phyloP scores from a whole-genome alignment of 2,113 vertebrate species.

The Apaloderma vittatum region DNA sequence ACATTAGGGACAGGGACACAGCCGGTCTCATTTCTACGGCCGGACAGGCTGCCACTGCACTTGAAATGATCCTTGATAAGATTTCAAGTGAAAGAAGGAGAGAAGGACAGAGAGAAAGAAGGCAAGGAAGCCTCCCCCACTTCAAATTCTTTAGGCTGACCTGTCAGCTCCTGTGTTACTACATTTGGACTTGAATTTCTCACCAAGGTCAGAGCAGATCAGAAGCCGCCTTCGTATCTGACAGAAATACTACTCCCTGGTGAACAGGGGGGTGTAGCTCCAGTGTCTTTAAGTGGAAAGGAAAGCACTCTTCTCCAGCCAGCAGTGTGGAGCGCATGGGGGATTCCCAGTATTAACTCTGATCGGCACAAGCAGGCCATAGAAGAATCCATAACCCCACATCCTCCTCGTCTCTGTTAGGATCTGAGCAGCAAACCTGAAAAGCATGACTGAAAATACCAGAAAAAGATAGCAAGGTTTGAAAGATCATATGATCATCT shows the following conservation, averaged over 20 bases:
- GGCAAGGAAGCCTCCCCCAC: constrained; percentile 17
- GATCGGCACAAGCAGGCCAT: not conserved
- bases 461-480: not conserved
- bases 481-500: constrained; percentile 12
- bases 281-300: not conserved
- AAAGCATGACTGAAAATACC: not conserved
- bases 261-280: constrained; percentile 13
- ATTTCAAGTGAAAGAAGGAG: not conserved
- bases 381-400: not conserved
- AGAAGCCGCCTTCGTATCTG: constrained; percentile 54
- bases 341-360: not conserved
- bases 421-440: not conserved
- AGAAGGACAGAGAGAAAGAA: not conserved
- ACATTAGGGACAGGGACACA: not conserved
- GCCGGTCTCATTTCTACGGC: not conserved
- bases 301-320: not conserved
- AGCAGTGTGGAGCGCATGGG: not conserved
- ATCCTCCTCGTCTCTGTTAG: not conserved
- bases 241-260: constrained; percentile 52
- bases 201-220: constrained; percentile 67
- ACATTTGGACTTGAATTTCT: constrained; percentile 74
- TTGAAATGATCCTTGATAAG: constrained; percentile 45
- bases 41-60: not conserved
- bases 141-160: constrained; percentile 68
- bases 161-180: constrained; percentile 64